Evolutionary conservation across 1,140 invertebrate species (phyloP).

Genomic region (Drosophila virilis): DNA sequence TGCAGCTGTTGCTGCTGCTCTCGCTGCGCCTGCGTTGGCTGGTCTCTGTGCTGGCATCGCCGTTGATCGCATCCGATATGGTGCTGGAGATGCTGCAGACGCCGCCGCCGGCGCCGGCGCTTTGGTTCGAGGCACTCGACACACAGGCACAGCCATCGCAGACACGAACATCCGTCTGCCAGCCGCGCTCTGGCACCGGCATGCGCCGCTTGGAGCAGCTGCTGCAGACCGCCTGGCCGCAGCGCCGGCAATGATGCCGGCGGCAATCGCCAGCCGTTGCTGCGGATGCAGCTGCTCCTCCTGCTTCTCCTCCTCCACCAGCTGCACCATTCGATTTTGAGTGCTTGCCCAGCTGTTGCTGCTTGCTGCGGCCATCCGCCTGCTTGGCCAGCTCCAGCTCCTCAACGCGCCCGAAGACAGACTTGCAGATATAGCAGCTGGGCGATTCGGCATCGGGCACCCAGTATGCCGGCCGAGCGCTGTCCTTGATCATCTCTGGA

Average conservation of each 20-base stretch:
- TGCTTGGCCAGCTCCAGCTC: constrained; percentile 67
- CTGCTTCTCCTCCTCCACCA: not conserved
- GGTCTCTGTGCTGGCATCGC: not conserved
- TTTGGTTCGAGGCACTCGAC: constrained; percentile 21
- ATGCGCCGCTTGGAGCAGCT: constrained; percentile 87
- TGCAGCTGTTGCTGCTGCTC: constrained; percentile 2
- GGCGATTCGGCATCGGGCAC: constrained; percentile 89
- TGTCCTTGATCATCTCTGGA: constrained; percentile 90
- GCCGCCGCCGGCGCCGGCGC: too few relatives aligned
- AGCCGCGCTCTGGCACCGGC: constrained; percentile 88
- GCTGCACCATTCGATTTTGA: not conserved
- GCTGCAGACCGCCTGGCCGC: constrained; percentile 89
- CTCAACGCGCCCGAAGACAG: constrained; percentile 85
- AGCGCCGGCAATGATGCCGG: constrained; percentile 92
- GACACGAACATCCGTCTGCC: constrained; percentile 89
- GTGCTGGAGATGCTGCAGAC: constrained; percentile 24
- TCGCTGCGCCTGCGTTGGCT: constrained; percentile 2
- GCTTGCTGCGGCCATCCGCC: constrained; percentile 1
- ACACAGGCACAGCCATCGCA: constrained; percentile 85
- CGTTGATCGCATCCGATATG: constrained; percentile 49
- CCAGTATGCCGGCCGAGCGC: constrained; percentile 92
- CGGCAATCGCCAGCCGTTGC: constrained; percentile 46
- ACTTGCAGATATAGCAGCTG: constrained; percentile 88
- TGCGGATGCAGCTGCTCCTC: constrained; percentile 57
- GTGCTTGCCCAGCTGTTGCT: not conserved